Base-by-base conservation (phyloP, 2,888 invertebrate species). In the Drosophila multiciliata region DNA sequence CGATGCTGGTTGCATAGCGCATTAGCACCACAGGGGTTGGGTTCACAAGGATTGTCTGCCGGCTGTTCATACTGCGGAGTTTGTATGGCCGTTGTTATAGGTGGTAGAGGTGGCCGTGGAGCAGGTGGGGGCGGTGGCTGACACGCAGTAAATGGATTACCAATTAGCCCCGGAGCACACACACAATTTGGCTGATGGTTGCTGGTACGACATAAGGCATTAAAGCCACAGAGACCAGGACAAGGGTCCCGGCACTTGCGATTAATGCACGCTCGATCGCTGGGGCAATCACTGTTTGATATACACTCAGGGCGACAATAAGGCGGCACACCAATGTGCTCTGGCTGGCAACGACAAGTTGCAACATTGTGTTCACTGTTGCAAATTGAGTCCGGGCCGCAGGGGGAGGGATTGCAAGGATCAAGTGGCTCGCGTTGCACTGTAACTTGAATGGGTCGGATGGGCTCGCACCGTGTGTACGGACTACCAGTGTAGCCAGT, bases 241-340 rank as follows among this genome's bases (percentile, higher is more conserved):
- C 97, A 97, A 17, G 97, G 97, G 92, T 97, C 95, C 67, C 94
- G 94, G 91, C 97, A 97, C 93, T 96, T 96, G 78, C 96, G 95
- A 91, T 96, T 96, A 66, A 95, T 95, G 83, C 97, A 97, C 2
- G 96, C 96, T 91, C 95, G 94, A 87, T 95, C 95, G 73, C 94
- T 93, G 38, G 95, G 93, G 92, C 97, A 97, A 90, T 97, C 97
- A 1, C 96, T 94, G 83, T 95, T 96, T 1, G 95, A 95, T 32
- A 95, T 94, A 91, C 96, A 97, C 92, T 96, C 96, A 7, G 96
- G 96, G 76, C 96, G 94, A 87, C 96, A 96, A 48, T 95, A 94
- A 26, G 96, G 96, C 45, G 96, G 96, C 75, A 94, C 94, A 49
- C 96, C 96, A 48, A 95, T 93, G 88, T 94, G 96, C 48, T 95